Base-by-base conservation (phyloP, 2,797 vertebrate species). In the Anas acuta region DNA sequence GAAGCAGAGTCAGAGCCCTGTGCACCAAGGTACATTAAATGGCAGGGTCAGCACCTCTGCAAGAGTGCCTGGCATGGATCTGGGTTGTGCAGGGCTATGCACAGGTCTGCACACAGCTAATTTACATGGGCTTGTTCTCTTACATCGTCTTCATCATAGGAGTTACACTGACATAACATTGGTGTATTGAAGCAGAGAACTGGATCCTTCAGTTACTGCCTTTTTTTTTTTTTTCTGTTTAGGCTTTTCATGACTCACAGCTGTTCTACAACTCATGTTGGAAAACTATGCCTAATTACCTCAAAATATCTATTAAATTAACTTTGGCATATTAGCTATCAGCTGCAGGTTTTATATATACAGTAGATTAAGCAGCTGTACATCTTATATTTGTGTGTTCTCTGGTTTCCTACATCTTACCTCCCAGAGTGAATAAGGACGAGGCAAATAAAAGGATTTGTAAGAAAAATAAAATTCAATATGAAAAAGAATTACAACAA, bases 301-400 rank as follows among this genome's bases (percentile, higher is more conserved):
- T 88, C 90, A 91, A 95, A 96, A 94, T 88, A 95, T 77, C 91
- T 95, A 87, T 97, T 93, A 95, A 83, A 95, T 90, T 80, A 80
- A 87, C 58, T 72, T 20, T 17, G 66, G 58, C 5, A 3, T 66
- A 86, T 75, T 67, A 95, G 54, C 66, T 62, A 73, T 92, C 94
- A 94, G 72, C 86, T 94, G 90, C 82, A 87, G 75, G 56, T 87
- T 95, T 96, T 88, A 73, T 87, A 80, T 3, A 54, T 74, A 79
- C 7, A 87, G 75, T 66, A 75, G 83, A 89, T 83, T 92, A 89
- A 95, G 93, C 95, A 95, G 93, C 76, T 87, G 33, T 45, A 81
- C 5, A 22, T 86, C 76, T 90, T 61, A 33, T 2, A 54, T 89
- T 86, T 6, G 2, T 70, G 71, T 82, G 89, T 88, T 94, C 92